These are phyloP conservation scores for Accipiter virgatus DNA, from an alignment of 2,113 vertebrate genomes.

Conservation along the genomic window DNA sequence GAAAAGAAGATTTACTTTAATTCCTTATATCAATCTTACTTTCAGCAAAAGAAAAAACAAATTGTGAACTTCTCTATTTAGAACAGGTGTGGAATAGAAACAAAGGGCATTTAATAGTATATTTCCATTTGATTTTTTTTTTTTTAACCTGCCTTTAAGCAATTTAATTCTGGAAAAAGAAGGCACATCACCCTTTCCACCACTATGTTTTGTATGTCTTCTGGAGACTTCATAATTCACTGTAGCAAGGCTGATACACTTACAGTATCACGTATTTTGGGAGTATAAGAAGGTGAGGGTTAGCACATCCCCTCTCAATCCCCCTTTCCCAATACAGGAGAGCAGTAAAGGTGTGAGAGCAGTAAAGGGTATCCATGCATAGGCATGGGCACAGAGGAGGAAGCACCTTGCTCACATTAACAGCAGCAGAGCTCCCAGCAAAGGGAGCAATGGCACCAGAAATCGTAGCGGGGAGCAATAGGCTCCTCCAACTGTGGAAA, in stretches of 20 bases:
- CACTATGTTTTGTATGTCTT: background rate
- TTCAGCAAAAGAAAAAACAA: background rate
- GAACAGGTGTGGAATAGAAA: background rate
- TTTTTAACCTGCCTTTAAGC: background rate
- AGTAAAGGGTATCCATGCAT: accelerated
- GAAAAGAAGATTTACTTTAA: background rate
- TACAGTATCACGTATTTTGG: background rate
- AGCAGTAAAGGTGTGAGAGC: background rate
- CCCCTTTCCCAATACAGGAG: background rate
- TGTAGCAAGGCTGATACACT: background rate
- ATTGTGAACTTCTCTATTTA: background rate
- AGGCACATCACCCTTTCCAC: background rate
- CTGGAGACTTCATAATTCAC: background rate
- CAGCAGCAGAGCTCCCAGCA: background rate
- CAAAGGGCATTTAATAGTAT: background rate
- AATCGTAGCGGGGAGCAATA: background rate
- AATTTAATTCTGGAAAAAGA: background rate
- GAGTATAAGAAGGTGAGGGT: background rate
- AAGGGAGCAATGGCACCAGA: background rate
- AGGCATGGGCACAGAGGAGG: background rate
- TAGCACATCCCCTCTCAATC: background rate
- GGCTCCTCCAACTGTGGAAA: background rate
- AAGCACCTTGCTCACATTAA: background rate
- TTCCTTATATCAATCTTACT: background rate
- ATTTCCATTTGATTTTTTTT: background rate